Conservation (phyloP, 2,113 vertebrate genomes). For the Oryzias celebensis region DNA sequence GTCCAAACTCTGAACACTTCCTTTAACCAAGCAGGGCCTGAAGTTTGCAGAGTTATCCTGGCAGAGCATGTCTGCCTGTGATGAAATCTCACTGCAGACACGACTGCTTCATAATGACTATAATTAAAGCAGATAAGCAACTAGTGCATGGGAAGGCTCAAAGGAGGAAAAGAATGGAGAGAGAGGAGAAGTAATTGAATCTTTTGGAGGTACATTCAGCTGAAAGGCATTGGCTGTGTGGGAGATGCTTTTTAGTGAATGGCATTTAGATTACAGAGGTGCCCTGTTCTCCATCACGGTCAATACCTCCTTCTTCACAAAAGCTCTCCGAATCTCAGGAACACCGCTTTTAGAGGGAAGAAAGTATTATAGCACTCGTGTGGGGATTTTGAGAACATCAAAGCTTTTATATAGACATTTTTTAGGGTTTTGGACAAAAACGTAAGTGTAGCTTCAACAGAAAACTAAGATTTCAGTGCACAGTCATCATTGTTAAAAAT, state of each 20-base stretch:
- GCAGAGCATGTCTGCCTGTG: slow-evolving; percentile 56
- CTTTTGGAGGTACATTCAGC: slow-evolving; percentile 74
- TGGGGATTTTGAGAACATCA: slow-evolving; percentile 37
- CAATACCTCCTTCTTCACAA: slow-evolving; percentile 75
- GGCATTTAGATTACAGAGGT: slow-evolving; percentile 79
- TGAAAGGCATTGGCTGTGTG: slow-evolving; percentile 73
- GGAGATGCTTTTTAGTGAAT: slow-evolving; percentile 77
- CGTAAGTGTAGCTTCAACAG: slow-evolving; percentile 4
- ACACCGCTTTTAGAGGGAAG: slow-evolving; percentile 52
- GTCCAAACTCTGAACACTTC: slow-evolving; percentile 25
- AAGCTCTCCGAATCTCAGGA: slow-evolving; percentile 60
- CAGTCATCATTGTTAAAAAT: slow-evolving; percentile 9
- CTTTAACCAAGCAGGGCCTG: slow-evolving; percentile 56
- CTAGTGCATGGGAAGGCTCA: slow-evolving; percentile 69
- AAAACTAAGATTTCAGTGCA: neutral
- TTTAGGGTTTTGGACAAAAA: slow-evolving; percentile 32
- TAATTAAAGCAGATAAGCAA: slow-evolving; percentile 76
- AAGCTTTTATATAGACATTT: slow-evolving; percentile 32
- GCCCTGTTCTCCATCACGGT: slow-evolving; percentile 71
- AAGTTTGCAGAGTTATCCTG: slow-evolving; percentile 61
- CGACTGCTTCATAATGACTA: slow-evolving; percentile 75
- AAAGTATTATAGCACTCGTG: slow-evolving; percentile 33
- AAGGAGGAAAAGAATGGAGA: slow-evolving; percentile 63
- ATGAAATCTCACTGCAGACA: slow-evolving; percentile 65
- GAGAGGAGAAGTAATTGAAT: slow-evolving; percentile 77